Percentiles rank a stretch among this genome's conserved stretches.
Conservation (phyloP, 1,140 invertebrate genomes). For the Pectinophora gossypiella region DNA sequence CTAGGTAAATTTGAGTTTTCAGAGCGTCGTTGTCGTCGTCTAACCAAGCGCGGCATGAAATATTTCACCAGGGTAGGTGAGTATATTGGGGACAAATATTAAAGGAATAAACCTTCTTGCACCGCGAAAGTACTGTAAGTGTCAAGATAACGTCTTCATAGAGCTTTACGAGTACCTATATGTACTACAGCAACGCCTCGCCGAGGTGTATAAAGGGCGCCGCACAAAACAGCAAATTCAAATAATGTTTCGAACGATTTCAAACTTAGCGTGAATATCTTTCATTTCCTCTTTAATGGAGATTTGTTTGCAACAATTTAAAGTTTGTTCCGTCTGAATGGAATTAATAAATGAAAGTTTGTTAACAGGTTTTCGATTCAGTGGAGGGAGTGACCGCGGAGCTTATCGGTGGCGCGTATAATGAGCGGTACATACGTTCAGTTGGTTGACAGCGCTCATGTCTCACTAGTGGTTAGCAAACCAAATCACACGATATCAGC, state of each 20-base stretch:
- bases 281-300: not conserved
- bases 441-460: conserved; percentile 25
- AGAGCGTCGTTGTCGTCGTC: not conserved
- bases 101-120: too few relatives aligned
- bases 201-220: too few relatives aligned
- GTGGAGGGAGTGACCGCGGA: conserved; percentile 19
- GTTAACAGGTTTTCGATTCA: not conserved
- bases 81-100: too few relatives aligned
- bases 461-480: conserved; percentile 34
- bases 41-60: too few relatives aligned
- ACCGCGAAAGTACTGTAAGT: too few relatives aligned
- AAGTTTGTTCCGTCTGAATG: not conserved
- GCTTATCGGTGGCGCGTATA: conserved; percentile 26
- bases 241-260: too few relatives aligned
- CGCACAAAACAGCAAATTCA: too few relatives aligned
- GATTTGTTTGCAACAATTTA: not conserved
- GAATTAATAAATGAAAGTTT: not conserved
- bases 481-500: conserved; percentile 40
- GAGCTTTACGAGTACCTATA: too few relatives aligned
- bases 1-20: not conserved
- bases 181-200: too few relatives aligned
- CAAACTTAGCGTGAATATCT: too few relatives aligned
- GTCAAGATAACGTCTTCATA: too few relatives aligned
- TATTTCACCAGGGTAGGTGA: too few relatives aligned
- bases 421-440: conserved; percentile 24